Evolutionary conservation across 2,797 vertebrate species (phyloP).

Genomic region (Danionella dracula): DNA sequence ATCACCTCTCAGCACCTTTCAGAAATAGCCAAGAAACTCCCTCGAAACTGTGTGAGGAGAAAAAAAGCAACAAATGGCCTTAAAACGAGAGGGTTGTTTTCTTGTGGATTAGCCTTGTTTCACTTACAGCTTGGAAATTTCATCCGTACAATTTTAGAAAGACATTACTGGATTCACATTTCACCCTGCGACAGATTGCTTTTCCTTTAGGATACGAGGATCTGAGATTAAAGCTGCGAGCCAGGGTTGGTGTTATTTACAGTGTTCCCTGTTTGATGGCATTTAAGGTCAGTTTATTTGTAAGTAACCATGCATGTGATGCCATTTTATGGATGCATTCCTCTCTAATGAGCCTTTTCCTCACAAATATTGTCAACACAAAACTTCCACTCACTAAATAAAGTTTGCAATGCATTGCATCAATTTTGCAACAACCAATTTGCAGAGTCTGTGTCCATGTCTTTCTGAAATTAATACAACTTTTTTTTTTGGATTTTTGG

Average conservation of each 20-base stretch:
- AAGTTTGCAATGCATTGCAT: conserved; percentile 16
- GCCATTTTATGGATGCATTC: background rate
- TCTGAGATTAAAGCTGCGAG: conserved; percentile 34
- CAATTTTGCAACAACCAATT: conserved; percentile 6
- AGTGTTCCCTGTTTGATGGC: conserved; percentile 6
- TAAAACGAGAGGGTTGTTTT: conserved; percentile 12
- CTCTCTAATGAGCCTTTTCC: no score
- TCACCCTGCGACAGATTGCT: conserved; percentile 27
- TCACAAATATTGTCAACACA: background rate
- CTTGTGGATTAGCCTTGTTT: background rate
- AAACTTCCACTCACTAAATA: background rate
- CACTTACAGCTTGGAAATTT: background rate
- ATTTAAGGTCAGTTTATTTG: conserved; percentile 12
- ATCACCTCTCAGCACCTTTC: conserved; percentile 10
- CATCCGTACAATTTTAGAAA: background rate
- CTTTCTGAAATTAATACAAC: conserved; percentile 6
- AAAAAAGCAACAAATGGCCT: background rate
- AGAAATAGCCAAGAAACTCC: background rate
- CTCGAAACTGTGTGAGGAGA: background rate
- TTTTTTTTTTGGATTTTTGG: background rate
- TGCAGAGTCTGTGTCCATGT: conserved; percentile 5
- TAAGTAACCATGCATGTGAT: background rate
- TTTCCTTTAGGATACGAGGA: conserved; percentile 32
- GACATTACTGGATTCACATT: conserved; percentile 7
- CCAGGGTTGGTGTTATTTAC: conserved; percentile 11